Evolutionary conservation across 1,140 invertebrate species (phyloP).

Genomic region (Bombus confusus): DNA sequence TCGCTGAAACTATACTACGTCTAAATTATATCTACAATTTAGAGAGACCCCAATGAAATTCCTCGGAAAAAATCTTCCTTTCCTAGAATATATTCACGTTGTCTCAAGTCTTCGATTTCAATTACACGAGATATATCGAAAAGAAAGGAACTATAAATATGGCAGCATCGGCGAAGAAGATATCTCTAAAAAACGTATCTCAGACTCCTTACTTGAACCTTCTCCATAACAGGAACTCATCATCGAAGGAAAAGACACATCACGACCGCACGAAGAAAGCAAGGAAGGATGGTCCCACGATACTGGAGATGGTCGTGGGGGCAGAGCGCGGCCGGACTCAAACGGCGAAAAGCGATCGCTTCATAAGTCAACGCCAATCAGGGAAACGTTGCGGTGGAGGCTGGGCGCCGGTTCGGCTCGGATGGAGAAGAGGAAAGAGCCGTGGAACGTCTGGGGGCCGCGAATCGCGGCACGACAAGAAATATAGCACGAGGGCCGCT

Average conservation of each 20-base stretch:
- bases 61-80: too few relatives aligned
- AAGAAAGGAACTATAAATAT: too few relatives aligned
- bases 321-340: conserved; percentile 34
- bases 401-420: conserved; percentile 19
- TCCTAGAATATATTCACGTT: too few relatives aligned
- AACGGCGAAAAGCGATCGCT: conserved; percentile 74
- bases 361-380: conserved; percentile 79
- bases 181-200: too few relatives aligned
- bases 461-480: conserved; percentile 40
- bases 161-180: too few relatives aligned
- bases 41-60: too few relatives aligned
- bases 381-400: conserved; percentile 43
- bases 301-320: conserved; percentile 1
- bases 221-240: neutral
- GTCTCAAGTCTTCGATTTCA: too few relatives aligned
- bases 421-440: neutral
- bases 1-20: too few relatives aligned
- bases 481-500: conserved; percentile 56
- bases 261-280: neutral
- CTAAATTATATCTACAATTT: too few relatives aligned
- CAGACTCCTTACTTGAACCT: neutral
- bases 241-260: neutral
- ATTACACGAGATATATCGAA: too few relatives aligned
- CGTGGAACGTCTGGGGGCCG: conserved; percentile 28
- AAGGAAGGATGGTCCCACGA: neutral